Base-by-base conservation (phyloP, 2,113 vertebrate species). In the Hippocampus abdominalis region DNA sequence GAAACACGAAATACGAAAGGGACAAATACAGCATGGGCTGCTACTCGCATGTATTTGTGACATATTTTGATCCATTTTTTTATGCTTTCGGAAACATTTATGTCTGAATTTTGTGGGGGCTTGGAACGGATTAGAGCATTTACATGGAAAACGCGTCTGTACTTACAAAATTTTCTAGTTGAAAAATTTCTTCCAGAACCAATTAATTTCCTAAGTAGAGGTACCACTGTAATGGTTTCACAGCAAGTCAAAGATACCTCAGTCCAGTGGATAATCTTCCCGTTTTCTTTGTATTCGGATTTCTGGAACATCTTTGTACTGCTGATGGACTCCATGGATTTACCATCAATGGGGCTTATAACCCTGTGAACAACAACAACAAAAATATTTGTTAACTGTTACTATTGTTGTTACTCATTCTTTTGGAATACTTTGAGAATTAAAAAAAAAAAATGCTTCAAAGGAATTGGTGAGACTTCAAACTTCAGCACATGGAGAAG, bases 201-300 rank as follows among this genome's bases (percentile, higher is more conserved):
- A 42, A 62, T 44, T 44, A 13, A 12, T 44, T 44, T 44, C 13
- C 13, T 12, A 44, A 44, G 42, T 44, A 44, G 42, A 36, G 32
- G 32, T 36, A 36, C 32, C 32, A 36, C 32, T 36, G 20, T 3
- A 46, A 61, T 18, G 42, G 32, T 16, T 25, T 25, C 13, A 29
- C 9, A 66, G 15, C 4, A 3, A 23, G 57, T 69, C 12, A 36
- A 27, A 49, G 62, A 71, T 84, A 97, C 97, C 93, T 99, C 97
- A 66, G 95, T 99, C 97, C 97, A 99, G 65, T 95, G 94, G 79
- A 99, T 97, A 84, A 98, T 95, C 87, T 99, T 99, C 25, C 97
- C 97, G 2, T 95, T 99, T 46, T 96, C 95, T 93, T 97, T 97
- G 90, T 97, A 98, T 85, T 99, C 97, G 0, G 96, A 96, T 74